A percentile compares a stretch with the other conserved stretches of the same genome.
phyloP scores from a whole-genome alignment of 2,797 vertebrate genomes.

The Anas capensis region DNA sequence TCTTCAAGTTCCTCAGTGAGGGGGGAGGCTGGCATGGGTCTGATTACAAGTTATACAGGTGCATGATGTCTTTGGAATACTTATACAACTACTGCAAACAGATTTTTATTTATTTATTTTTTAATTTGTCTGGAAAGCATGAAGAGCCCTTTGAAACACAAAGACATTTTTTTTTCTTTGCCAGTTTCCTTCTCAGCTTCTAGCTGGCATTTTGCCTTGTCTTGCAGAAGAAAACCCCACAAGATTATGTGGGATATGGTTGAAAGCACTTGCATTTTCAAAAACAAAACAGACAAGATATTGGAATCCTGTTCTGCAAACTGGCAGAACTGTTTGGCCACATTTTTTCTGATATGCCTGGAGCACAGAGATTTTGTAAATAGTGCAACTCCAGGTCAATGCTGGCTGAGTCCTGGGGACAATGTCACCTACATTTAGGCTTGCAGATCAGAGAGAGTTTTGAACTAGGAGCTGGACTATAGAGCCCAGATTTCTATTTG shows the following conservation, averaged over 20 bases:
- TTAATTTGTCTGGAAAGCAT: neutral
- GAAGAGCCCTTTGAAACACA: slow-evolving; percentile 9
- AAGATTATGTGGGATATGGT: slow-evolving; percentile 6
- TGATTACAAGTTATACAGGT: neutral
- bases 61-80: neutral
- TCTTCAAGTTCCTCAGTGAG: neutral
- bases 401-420: neutral
- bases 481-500: neutral
- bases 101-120: neutral
- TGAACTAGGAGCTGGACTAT: neutral
- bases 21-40: neutral
- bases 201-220: slow-evolving; percentile 38
- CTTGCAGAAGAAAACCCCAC: neutral
- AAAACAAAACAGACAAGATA: slow-evolving; percentile 50
- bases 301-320: slow-evolving; percentile 53
- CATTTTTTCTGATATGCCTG: slow-evolving; percentile 56
- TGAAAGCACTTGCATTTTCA: neutral
- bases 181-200: slow-evolving; percentile 37
- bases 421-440: neutral
- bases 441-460: neutral
- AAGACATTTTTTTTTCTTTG: slow-evolving; percentile 19
- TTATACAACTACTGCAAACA: neutral
- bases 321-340: slow-evolving; percentile 23
- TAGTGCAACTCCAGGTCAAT: neutral
- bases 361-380: slow-evolving; percentile 43